Evolutionary conservation across 1,140 invertebrate genomes (phyloP).

Genomic region (Scylla paramamosain): DNA sequence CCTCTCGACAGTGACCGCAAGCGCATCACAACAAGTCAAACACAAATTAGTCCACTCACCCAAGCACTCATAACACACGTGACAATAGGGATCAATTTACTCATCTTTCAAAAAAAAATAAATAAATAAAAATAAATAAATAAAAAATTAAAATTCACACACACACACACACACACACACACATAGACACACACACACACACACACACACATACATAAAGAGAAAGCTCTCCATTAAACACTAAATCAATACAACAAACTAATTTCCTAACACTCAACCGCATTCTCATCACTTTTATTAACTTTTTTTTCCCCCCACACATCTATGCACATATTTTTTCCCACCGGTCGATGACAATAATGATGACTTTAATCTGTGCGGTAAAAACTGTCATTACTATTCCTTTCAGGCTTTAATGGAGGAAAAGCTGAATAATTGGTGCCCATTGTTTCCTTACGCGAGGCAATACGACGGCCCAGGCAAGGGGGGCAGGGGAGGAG

Average conservation of each 20-base stretch:
- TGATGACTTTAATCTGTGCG: not conserved
- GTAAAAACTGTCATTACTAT: not conserved
- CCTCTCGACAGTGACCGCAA: too few relatives aligned
- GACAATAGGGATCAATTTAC: too few relatives aligned
- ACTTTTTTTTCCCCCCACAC: not conserved
- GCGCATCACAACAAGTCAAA: too few relatives aligned
- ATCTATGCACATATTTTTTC: not conserved
- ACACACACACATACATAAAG: too few relatives aligned
- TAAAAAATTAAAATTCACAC: too few relatives aligned
- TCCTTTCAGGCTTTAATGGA: not conserved
- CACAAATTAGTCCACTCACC: too few relatives aligned
- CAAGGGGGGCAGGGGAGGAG: not conserved
- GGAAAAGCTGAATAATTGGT: conserved; percentile 14
- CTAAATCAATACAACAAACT: not conserved
- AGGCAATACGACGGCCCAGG: not conserved
- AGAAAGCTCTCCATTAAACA: not conserved
- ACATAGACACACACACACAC: too few relatives aligned
- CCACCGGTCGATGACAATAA: not conserved
- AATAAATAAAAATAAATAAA: too few relatives aligned
- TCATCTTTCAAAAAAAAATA: too few relatives aligned
- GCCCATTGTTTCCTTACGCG: not conserved
- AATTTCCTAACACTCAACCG: not conserved
- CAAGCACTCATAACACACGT: too few relatives aligned
- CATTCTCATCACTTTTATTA: too few relatives aligned
- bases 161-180: too few relatives aligned